Percentiles rank a stretch among this genome's conserved stretches.
phyloP scores from a whole-genome alignment of 2,888 invertebrate species.

The Cerceris ruficornis region DNA sequence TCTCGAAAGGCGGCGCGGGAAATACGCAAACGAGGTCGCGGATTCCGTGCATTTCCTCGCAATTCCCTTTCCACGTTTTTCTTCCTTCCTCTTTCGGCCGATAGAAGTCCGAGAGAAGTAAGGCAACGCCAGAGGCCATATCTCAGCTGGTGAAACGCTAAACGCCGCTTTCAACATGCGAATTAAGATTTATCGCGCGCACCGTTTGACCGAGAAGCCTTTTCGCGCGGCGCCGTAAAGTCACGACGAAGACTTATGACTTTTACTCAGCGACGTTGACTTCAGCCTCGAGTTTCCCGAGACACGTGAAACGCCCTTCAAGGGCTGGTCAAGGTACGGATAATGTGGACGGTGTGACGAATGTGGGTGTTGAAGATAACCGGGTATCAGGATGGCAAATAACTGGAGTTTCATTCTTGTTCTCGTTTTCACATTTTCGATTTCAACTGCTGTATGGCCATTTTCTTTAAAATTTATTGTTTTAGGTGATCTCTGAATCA shows the following conservation, averaged over 20 bases:
- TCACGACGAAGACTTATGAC: slow-evolving; percentile 70
- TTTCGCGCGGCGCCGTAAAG: slow-evolving; percentile 66
- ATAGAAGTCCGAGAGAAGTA: slow-evolving; percentile 28
- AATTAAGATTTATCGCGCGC: slow-evolving; percentile 75
- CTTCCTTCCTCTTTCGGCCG: neutral
- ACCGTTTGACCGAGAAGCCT: slow-evolving; percentile 71
- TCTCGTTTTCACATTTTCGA: no score
- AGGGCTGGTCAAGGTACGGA: no score
- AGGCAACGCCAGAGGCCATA: slow-evolving; percentile 57
- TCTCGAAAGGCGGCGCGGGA: slow-evolving; percentile 3
- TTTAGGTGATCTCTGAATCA: no score
- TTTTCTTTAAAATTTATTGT: no score
- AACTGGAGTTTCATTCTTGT: no score
- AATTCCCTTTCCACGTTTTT: slow-evolving; percentile 6
- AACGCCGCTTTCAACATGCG: slow-evolving; percentile 73
- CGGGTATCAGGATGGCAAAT: no score
- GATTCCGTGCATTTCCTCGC: no score
- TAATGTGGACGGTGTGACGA: no score
- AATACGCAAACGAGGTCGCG: slow-evolving; percentile 37
- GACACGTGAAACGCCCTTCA: no score
- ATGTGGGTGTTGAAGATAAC: no score
- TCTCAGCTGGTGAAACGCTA: slow-evolving; percentile 70
- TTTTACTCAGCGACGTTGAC: slow-evolving; percentile 19
- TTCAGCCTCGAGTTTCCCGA: no score
- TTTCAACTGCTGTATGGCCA: no score